phyloP scores from a whole-genome alignment of 35 echinoderm and acorn worm genomes.

The Patiria miniata region DNA sequence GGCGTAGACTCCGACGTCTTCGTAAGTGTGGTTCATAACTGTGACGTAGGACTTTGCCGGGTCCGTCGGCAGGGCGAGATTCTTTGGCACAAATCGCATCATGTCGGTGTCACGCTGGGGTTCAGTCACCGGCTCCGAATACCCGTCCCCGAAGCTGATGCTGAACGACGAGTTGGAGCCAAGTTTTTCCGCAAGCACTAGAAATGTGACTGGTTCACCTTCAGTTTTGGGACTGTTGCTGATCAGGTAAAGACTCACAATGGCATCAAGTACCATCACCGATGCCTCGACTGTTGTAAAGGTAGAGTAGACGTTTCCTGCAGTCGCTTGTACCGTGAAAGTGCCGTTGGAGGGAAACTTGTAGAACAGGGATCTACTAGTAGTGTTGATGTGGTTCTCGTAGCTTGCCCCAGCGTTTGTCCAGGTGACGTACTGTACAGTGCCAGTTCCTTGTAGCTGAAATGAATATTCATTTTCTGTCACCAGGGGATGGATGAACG shows the following conservation, averaged over 20 bases:
- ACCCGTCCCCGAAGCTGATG: constrained; percentile 73
- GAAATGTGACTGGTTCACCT: constrained; percentile 56
- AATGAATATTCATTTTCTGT: constrained; percentile 4
- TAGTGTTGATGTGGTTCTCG: constrained; percentile 11
- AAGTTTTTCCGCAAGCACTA: constrained; percentile 57
- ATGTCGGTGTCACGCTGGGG: constrained; percentile 25
- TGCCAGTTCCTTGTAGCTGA: constrained; percentile 36
- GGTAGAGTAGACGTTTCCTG: constrained; percentile 28
- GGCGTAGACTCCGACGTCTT: constrained; percentile 45
- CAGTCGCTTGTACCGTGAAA: constrained; percentile 9
- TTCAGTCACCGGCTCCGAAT: neutral
- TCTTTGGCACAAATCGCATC: constrained; percentile 34
- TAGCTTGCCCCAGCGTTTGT: neutral
- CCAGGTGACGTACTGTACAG: constrained; percentile 43
- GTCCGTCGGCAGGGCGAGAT: constrained; percentile 70
- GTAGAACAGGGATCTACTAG: constrained; percentile 22
- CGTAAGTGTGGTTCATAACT: constrained; percentile 50
- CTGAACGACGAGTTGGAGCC: constrained; percentile 54
- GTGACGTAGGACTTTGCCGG: constrained; percentile 48
- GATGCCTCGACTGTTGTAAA: neutral
- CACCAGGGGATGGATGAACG: neutral
- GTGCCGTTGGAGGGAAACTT: constrained; percentile 10
- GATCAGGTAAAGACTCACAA: constrained; percentile 70
- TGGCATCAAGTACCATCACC: constrained; percentile 38
- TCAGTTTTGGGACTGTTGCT: constrained; percentile 72